A percentile compares a stretch with the other conserved stretches of the same genome.
phyloP scores from a whole-genome alignment of 1,140 invertebrate genomes.

The Chrysopa pallens region DNA sequence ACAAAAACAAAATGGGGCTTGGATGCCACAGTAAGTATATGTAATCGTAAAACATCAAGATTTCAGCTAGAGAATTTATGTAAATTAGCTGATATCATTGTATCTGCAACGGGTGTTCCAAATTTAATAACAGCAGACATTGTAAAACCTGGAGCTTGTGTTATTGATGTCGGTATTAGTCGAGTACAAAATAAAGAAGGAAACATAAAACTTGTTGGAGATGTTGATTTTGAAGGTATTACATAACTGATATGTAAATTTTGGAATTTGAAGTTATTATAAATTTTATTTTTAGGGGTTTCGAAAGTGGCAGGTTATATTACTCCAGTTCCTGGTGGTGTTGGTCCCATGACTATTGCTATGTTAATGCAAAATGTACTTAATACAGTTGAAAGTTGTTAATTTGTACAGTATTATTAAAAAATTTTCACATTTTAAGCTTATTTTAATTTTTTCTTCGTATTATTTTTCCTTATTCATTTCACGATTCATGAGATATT shows the following conservation, averaged over 20 bases:
- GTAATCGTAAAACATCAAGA: slow-evolving; percentile 66
- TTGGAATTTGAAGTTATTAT: background rate
- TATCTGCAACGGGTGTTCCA: slow-evolving; percentile 63
- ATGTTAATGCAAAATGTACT: slow-evolving; percentile 80
- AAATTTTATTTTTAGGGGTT: slow-evolving; percentile 33
- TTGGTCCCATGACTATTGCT: slow-evolving; percentile 77
- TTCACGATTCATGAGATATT: too few relatives aligned
- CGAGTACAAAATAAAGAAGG: slow-evolving; percentile 42
- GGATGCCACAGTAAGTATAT: slow-evolving; percentile 75
- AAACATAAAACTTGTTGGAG: slow-evolving; percentile 62
- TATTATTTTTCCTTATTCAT: too few relatives aligned
- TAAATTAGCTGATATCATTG: slow-evolving; percentile 62
- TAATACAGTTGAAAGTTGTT: slow-evolving; percentile 26
- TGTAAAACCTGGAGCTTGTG: slow-evolving; percentile 71
- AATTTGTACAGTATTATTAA: too few relatives aligned
- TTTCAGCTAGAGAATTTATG: slow-evolving; percentile 50
- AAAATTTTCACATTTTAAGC: too few relatives aligned
- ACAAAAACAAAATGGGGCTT: slow-evolving; percentile 28
- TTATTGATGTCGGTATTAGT: slow-evolving; percentile 80
- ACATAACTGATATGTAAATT: background rate
- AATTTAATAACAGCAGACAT: slow-evolving; percentile 66
- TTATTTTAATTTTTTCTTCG: too few relatives aligned
- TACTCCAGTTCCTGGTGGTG: slow-evolving; percentile 74
- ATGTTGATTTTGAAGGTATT: slow-evolving; percentile 66
- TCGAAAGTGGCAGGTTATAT: slow-evolving; percentile 58